Evolutionary conservation across 2,888 invertebrate genomes (phyloP).

Genomic region (Lordiphosa andalusiaca): DNA sequence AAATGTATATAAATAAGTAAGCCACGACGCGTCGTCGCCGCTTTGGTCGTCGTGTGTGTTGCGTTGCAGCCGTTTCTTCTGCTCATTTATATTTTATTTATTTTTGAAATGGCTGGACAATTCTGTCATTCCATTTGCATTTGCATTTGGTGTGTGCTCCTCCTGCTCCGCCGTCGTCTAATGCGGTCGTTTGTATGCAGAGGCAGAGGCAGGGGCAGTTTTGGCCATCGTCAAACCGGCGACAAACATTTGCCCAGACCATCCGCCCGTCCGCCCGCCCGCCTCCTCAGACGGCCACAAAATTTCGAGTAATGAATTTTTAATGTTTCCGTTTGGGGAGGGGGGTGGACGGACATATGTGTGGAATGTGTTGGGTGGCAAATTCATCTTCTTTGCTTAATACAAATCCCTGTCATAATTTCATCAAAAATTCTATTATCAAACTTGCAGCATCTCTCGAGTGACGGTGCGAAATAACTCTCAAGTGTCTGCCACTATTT

Average conservation of each 20-base stretch:
- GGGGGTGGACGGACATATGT: slow-evolving; percentile 13
- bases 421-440: slow-evolving; percentile 4
- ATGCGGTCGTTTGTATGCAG: slow-evolving; percentile 64
- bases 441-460: slow-evolving; percentile 14
- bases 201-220: slow-evolving; percentile 21
- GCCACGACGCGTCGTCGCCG: slow-evolving; percentile 36
- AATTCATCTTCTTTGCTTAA: too few relatives aligned
- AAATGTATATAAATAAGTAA: slow-evolving; percentile 46
- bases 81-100: slow-evolving; percentile 7
- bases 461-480: slow-evolving; percentile 24
- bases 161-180: slow-evolving; percentile 38
- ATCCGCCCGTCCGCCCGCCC: too few relatives aligned
- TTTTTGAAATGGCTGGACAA: slow-evolving; percentile 47
- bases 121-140: slow-evolving; percentile 32
- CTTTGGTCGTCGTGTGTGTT: too few relatives aligned
- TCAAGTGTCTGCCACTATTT: slow-evolving; percentile 35
- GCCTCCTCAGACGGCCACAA: slow-evolving; percentile 45
- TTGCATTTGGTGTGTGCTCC: not conserved
- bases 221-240: slow-evolving; percentile 44
- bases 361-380: too few relatives aligned
- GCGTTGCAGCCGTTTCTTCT: not conserved
- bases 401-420: too few relatives aligned
- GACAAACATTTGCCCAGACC: slow-evolving; percentile 11
- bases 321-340: slow-evolving; percentile 59
- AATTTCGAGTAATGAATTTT: slow-evolving; percentile 72